A percentile compares a stretch with the other conserved stretches of the same genome.
These are phyloP conservation scores for Casuarius casuarius DNA, from an alignment of 2,113 vertebrate genomes.

Conservation along the genomic window DNA sequence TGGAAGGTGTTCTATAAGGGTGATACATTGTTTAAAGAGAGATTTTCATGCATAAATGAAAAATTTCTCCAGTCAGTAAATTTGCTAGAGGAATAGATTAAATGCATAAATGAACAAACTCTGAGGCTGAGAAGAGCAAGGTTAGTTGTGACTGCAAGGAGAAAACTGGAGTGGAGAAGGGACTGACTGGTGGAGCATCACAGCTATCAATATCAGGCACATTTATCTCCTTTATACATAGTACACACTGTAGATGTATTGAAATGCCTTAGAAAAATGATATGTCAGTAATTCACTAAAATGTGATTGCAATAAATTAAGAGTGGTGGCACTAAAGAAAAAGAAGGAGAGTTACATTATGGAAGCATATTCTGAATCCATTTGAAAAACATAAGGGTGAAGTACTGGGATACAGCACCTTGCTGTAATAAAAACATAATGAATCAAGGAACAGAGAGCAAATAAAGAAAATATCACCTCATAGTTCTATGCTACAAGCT, in stretches of 20 bases:
- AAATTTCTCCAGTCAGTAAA: not conserved
- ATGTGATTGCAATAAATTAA: not conserved
- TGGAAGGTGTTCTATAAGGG: not conserved
- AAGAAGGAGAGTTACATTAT: not conserved
- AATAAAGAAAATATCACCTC: not conserved
- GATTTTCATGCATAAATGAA: constrained; percentile 3
- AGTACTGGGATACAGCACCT: not conserved
- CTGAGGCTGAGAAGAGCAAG: not conserved
- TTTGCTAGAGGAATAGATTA: not conserved
- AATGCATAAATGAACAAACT: constrained; percentile 7
- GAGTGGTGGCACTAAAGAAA: not conserved
- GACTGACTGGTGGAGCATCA: not conserved
- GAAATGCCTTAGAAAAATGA: not conserved
- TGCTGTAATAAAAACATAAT: not conserved
- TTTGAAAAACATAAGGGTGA: not conserved
- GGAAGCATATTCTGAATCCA: not conserved
- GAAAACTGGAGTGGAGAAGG: not conserved
- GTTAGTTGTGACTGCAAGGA: not conserved
- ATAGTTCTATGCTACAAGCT: not conserved
- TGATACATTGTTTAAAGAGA: not conserved
- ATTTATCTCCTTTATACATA: not conserved
- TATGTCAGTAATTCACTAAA: not conserved
- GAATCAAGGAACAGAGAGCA: not conserved
- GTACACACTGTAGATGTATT: not conserved
- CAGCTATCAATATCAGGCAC: not conserved